Conservation (phyloP, 1,140 invertebrate species). For the Nymphalis io region DNA sequence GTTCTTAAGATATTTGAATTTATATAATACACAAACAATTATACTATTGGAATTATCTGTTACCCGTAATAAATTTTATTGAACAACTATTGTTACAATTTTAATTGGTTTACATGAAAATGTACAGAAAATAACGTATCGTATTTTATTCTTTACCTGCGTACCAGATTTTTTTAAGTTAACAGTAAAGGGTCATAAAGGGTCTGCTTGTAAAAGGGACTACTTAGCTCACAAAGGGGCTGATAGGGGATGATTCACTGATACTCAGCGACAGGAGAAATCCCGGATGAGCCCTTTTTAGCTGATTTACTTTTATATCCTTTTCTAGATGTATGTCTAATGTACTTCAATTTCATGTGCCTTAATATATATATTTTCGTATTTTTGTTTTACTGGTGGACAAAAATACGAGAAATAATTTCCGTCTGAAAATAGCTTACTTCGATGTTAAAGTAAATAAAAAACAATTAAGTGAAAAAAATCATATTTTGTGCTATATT, state of each 20-base stretch:
- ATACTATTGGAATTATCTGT: neutral
- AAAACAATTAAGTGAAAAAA: no score
- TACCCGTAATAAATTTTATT: neutral
- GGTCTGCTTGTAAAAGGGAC: slow-evolving; percentile 55
- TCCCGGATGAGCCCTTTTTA: slow-evolving; percentile 60
- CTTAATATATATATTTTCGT: slow-evolving; percentile 7
- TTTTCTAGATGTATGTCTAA: slow-evolving; percentile 37
- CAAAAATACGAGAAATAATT: no score
- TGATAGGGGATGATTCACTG: slow-evolving; percentile 61
- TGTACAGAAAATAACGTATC: neutral
- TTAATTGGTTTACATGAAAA: neutral
- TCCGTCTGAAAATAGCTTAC: no score
- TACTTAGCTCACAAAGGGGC: slow-evolving; percentile 58
- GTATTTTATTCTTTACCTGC: slow-evolving; percentile 31
- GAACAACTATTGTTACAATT: neutral
- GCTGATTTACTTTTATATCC: slow-evolving; percentile 41
- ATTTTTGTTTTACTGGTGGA: no score
- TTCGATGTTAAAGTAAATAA: no score
- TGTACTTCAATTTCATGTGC: slow-evolving; percentile 21
- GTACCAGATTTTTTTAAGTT: slow-evolving; percentile 43
- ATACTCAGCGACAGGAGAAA: slow-evolving; percentile 57
- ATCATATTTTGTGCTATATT: no score
- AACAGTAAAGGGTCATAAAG: slow-evolving; percentile 61
- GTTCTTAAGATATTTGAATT: neutral
- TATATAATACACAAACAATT: slow-evolving; percentile 1